Percentiles rank a stretch among this genome's conserved stretches.
Conservation (phyloP, 2,113 vertebrate genomes). For the Carettochelys insculpta region DNA sequence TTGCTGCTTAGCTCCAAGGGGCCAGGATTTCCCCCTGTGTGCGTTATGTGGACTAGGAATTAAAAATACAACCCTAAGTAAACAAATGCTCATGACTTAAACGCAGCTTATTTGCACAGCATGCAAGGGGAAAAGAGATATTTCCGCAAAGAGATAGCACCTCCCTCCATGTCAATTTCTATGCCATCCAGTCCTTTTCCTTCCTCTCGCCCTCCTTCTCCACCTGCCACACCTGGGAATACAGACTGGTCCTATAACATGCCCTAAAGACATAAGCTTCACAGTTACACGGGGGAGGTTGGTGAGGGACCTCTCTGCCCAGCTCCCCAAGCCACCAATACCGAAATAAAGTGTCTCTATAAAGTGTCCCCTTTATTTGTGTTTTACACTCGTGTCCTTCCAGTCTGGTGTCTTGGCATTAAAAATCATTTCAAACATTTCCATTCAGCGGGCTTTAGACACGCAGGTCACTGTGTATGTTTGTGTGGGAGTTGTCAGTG, state of each 20-base stretch:
- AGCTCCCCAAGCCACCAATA: not conserved
- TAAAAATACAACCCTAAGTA: not conserved
- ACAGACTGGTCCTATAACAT: rapidly evolving
- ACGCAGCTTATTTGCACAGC: not conserved
- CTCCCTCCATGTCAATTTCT: too few species aligned
- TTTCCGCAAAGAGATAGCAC: not conserved
- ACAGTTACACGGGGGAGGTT: rapidly evolving
- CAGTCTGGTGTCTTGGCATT: constrained; percentile 53
- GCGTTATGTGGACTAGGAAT: not conserved
- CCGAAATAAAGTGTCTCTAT: constrained; percentile 25
- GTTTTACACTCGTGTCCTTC: constrained; percentile 49
- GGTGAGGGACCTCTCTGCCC: not conserved
- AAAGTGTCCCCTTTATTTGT: constrained; percentile 42
- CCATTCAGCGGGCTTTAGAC: constrained; percentile 50
- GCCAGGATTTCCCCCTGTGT: not conserved
- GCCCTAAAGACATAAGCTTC: not conserved
- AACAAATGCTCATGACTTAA: not conserved
- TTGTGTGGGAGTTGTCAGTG: not conserved
- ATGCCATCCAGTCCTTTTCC: not conserved
- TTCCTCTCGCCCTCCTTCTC: not conserved
- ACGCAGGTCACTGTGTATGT: constrained; percentile 17
- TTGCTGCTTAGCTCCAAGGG: not conserved
- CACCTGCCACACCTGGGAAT: not conserved
- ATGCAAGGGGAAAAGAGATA: not conserved
- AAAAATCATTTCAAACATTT: constrained; percentile 62